Conservation (phyloP, 2,797 vertebrate species). For the Eulemur mongoz region DNA sequence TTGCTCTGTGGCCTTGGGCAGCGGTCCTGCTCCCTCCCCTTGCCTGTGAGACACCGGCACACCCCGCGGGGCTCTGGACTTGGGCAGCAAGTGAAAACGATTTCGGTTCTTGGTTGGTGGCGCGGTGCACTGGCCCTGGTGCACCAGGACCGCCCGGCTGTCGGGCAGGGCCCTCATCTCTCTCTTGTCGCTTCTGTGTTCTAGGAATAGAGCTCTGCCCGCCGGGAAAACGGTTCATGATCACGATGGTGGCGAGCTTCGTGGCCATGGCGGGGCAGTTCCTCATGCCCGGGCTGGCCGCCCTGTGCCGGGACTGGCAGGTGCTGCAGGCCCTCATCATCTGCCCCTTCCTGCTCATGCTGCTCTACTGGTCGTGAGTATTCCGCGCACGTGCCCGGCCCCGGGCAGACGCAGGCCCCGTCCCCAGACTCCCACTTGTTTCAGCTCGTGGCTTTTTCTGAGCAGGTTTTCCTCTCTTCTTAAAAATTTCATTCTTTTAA, state of each 20-base stretch:
- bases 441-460: background rate
- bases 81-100: background rate
- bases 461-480: no score
- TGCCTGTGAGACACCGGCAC: background rate
- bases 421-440: fast-evolving
- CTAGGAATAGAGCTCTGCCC: slow-evolving; percentile 97
- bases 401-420: fast-evolving
- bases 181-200: slow-evolving; percentile 68
- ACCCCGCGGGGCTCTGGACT: fast-evolving
- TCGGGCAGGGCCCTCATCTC: background rate
- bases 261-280: slow-evolving; percentile 96
- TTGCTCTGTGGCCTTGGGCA: background rate
- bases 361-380: slow-evolving; percentile 96
- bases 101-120: background rate
- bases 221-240: slow-evolving; percentile 94
- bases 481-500: background rate
- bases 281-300: slow-evolving; percentile 96
- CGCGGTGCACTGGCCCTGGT: background rate
- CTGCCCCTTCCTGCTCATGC: slow-evolving; percentile 96
- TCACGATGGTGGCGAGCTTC: slow-evolving; percentile 98
- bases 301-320: slow-evolving; percentile 96
- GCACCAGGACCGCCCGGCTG: background rate
- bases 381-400: background rate
- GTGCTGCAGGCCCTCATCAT: slow-evolving; percentile 96
- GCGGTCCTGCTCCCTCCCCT: background rate